These are phyloP conservation scores for Cydia fagiglandana DNA, from an alignment of 1,140 invertebrate species.

Conservation along the genomic window DNA sequence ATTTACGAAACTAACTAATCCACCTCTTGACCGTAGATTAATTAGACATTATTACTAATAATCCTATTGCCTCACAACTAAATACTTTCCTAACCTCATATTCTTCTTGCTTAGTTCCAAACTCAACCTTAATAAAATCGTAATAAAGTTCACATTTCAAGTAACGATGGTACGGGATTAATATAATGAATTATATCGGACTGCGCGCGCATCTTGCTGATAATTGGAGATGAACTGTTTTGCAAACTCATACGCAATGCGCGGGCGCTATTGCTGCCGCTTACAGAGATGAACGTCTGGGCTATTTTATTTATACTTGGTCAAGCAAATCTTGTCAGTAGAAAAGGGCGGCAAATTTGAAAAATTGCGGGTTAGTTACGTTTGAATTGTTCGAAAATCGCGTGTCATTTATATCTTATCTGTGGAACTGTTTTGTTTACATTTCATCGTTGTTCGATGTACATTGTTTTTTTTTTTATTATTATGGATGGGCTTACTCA, in stretches of 20 bases:
- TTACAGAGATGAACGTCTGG: neutral
- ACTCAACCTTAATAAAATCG: neutral
- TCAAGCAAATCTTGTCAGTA: too few relatives aligned
- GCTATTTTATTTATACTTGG: too few relatives aligned
- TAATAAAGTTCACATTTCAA: neutral
- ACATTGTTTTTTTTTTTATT: too few relatives aligned
- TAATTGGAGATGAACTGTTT: constrained; percentile 5
- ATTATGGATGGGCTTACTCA: too few relatives aligned
- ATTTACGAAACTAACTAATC: neutral
- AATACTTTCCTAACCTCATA: constrained; percentile 4
- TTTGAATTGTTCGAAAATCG: too few relatives aligned
- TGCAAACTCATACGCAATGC: neutral
- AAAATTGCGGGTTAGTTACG: too few relatives aligned
- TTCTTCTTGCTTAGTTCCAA: neutral
- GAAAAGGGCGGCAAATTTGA: too few relatives aligned
- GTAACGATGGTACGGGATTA: neutral
- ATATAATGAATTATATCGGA: neutral
- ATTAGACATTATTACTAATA: constrained; percentile 8
- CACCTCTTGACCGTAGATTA: neutral
- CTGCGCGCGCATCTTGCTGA: neutral
- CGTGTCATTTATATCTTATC: too few relatives aligned
- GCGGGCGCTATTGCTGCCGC: neutral
- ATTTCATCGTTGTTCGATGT: too few relatives aligned
- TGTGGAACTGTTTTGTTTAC: too few relatives aligned
- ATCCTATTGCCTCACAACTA: neutral